Conservation (phyloP, 2,888 invertebrate species). For the Xylota segnis region DNA sequence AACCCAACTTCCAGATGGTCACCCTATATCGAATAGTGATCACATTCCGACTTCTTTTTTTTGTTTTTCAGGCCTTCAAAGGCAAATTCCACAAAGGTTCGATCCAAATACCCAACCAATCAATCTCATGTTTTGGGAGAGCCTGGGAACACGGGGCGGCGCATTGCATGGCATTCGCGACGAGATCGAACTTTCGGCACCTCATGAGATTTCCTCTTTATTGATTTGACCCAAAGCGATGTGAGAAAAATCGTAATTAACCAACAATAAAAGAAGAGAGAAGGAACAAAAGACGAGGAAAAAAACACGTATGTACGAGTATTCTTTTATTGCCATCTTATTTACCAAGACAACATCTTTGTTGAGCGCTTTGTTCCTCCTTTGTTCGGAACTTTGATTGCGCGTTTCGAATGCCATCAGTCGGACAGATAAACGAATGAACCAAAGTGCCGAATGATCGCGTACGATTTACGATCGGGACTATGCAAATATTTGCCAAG, state of each 20-base stretch:
- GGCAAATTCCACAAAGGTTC: constrained; percentile 3
- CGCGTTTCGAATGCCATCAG: constrained; percentile 74
- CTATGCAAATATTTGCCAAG: constrained; percentile 77
- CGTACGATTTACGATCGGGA: constrained; percentile 73
- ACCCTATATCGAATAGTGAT: background rate
- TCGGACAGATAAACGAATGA: constrained; percentile 67
- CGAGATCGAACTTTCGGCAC: constrained; percentile 47
- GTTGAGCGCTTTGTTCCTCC: constrained; percentile 27
- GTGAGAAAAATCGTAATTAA: constrained; percentile 73
- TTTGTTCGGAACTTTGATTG: constrained; percentile 71
- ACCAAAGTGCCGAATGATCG: constrained; percentile 73
- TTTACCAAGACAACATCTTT: constrained; percentile 55
- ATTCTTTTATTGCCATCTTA: constrained; percentile 46
- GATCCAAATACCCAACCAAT: constrained; percentile 28
- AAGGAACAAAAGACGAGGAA: constrained; percentile 25
- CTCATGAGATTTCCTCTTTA: constrained; percentile 52
- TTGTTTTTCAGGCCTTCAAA: background rate
- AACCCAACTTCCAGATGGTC: background rate
- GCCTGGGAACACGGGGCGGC: constrained; percentile 40
- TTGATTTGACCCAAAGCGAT: constrained; percentile 71
- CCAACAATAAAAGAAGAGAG: constrained; percentile 50
- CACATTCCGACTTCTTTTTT: background rate
- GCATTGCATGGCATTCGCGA: constrained; percentile 11
- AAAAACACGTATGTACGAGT: background rate
- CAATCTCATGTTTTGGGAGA: constrained; percentile 10